Conservation (phyloP, 2,113 vertebrate species). For the Pituophis catenifer region DNA sequence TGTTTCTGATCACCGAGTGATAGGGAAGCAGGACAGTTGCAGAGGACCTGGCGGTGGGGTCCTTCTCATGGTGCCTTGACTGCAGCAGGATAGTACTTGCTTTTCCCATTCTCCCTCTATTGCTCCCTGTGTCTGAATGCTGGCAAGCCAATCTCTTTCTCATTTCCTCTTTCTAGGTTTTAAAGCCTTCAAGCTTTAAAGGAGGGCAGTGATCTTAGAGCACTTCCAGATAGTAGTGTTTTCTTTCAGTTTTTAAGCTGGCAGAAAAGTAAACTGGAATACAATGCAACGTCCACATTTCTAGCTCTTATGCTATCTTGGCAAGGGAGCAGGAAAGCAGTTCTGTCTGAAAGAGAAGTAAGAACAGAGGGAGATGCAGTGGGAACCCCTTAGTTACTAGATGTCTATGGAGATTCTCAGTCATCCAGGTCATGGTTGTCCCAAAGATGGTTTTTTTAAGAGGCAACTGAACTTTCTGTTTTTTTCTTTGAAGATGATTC, state of each 20-base stretch:
- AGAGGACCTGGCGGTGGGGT: constrained; percentile 1
- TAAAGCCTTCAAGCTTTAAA: background rate
- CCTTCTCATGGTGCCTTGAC: constrained; percentile 26
- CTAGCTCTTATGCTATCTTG: background rate
- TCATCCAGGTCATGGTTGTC: no score
- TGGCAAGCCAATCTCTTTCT: constrained; percentile 32
- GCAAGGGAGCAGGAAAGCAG: background rate
- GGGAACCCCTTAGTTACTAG: background rate
- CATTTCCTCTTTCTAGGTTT: background rate
- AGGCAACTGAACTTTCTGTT: no score
- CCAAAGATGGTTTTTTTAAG: no score
- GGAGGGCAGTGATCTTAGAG: background rate
- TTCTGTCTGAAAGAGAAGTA: background rate
- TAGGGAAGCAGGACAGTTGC: constrained; percentile 20
- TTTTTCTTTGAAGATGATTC: no score
- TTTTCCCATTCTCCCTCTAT: constrained; percentile 30
- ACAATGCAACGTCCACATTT: background rate
- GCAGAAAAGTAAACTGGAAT: background rate
- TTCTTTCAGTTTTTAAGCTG: background rate
- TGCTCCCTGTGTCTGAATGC: constrained; percentile 14
- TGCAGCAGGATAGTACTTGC: background rate
- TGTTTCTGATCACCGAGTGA: constrained; percentile 48
- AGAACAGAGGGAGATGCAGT: background rate
- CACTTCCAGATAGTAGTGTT: background rate
- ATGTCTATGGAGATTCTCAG: no score